Base-by-base conservation (phyloP, 2,888 invertebrate genomes). In the Tineola bisselliella region DNA sequence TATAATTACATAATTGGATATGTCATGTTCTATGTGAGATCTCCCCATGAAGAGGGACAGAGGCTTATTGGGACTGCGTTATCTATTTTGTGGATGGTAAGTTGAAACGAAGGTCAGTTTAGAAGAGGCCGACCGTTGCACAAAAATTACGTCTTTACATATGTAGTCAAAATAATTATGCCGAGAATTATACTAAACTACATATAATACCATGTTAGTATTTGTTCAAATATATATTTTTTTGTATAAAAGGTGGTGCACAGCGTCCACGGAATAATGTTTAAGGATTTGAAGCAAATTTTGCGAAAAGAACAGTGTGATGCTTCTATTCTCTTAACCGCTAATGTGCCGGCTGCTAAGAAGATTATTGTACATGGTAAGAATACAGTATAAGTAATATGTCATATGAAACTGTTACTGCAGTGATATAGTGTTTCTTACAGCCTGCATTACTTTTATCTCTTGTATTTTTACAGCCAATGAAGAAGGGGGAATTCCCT, bases 1-100 rank as follows among this genome's bases (percentile, higher is more conserved):
- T 98, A 99, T 79, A 99, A 99, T 87, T 99, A 99, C 71, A 94
- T 99, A 69, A 99, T 99, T 67, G 99, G 99, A 1, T 99, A 98
- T 73, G 96, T 99, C 2, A 99, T 99, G 99, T 99, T 98, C 84
- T 99, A 99, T 72, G 98, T 99, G 1, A 89, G 99, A 61, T 94
- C 97, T 11, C 97, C 99, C 0, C 96, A 97, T 71, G 98, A 99
- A 72, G 95, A 96, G 57, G 97, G 97, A 0, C 97, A 98, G 71
- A 94, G 96, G 74, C 90, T 97, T 56, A 96, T 99, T 63, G 97
- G 97, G 8, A 94, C 97, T 15, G 99, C 99, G 0, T 87, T 99
- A 1, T 97, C 98, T 0, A 91, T 99, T 61, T 84, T 99, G 1
- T 99, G 99, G 98, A 96, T 98, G 94, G 97, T 94, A 77, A 79